Conservation (phyloP, 1,140 invertebrate species). For the Aphelinus atriplicis region DNA sequence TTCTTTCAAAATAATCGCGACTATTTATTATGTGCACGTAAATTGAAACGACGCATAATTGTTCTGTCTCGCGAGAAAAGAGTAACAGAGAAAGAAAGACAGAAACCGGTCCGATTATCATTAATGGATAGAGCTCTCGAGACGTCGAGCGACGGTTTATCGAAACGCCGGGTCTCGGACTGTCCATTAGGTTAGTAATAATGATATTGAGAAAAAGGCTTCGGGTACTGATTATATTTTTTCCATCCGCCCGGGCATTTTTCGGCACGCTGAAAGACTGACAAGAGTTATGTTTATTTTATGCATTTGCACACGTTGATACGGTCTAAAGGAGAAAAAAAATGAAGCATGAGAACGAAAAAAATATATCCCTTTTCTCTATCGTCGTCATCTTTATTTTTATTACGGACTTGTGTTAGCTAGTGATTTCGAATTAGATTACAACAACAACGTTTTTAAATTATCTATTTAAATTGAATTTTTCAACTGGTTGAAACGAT, state of each 20-base stretch:
- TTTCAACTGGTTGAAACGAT: too few species aligned
- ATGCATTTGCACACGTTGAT: conserved; percentile 1
- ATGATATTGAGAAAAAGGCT: conserved; percentile 17
- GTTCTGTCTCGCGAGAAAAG: not conserved
- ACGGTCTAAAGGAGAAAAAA: too few species aligned
- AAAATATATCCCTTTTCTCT: too few species aligned
- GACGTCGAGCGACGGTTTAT: conserved; percentile 10
- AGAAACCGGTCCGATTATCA: conserved; percentile 38
- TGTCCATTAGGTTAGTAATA: conserved; percentile 34
- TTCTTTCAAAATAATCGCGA: conserved; percentile 24
- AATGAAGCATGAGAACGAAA: too few species aligned
- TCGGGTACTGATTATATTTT: not conserved
- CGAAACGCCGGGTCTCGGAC: conserved; percentile 13
- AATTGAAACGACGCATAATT: conserved; percentile 26
- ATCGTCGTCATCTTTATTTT: too few species aligned
- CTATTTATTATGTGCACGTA: conserved; percentile 27
- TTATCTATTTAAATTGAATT: too few species aligned
- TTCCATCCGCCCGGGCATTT: not conserved
- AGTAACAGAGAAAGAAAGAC: not conserved
- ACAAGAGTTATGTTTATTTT: conserved; percentile 28
- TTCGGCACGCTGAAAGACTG: not conserved
- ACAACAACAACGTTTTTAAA: too few species aligned
- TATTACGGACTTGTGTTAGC: too few species aligned
- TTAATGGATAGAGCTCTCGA: conserved; percentile 30
- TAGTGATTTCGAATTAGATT: too few species aligned